A percentile compares a stretch with the other conserved stretches of the same genome.
Conservation (phyloP, 2,888 invertebrate species). For the Melanotus villosus region DNA sequence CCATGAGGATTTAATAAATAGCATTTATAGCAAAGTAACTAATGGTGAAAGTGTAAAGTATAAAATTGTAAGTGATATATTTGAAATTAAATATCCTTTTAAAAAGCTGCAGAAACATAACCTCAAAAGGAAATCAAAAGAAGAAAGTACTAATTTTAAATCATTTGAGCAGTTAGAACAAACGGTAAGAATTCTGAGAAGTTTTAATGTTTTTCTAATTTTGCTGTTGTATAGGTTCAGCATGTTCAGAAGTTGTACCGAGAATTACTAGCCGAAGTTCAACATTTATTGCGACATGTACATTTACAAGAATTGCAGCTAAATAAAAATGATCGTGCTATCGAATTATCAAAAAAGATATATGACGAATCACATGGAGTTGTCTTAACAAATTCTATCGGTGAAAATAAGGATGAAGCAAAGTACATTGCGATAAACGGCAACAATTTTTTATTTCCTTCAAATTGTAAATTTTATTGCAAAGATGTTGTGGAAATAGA, state of each 20-base stretch:
- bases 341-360: conserved; percentile 62
- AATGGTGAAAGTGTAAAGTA: conserved; percentile 52
- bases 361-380: conserved; percentile 64
- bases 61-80: conserved; percentile 66
- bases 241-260: conserved; percentile 52
- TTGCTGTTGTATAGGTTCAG: conserved; percentile 34
- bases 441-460: conserved; percentile 77
- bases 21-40: conserved; percentile 66
- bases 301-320: background rate
- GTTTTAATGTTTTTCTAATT: background rate
- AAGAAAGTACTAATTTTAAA: conserved; percentile 52
- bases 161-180: background rate
- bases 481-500: conserved; percentile 75
- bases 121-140: conserved; percentile 54
- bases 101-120: conserved; percentile 54
- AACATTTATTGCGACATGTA: background rate
- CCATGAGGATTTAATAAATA: conserved; percentile 68
- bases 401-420: conserved; percentile 72
- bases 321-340: conserved; percentile 47
- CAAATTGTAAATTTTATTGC: conserved; percentile 77
- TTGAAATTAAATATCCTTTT: conserved; percentile 68
- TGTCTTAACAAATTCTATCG: conserved; percentile 66
- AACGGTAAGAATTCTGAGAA: background rate
- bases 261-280: conserved; percentile 28
- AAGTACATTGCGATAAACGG: conserved; percentile 69